Evolutionary conservation across 2,797 vertebrate genomes (phyloP).

Genomic region (Cyprinella venusta): DNA sequence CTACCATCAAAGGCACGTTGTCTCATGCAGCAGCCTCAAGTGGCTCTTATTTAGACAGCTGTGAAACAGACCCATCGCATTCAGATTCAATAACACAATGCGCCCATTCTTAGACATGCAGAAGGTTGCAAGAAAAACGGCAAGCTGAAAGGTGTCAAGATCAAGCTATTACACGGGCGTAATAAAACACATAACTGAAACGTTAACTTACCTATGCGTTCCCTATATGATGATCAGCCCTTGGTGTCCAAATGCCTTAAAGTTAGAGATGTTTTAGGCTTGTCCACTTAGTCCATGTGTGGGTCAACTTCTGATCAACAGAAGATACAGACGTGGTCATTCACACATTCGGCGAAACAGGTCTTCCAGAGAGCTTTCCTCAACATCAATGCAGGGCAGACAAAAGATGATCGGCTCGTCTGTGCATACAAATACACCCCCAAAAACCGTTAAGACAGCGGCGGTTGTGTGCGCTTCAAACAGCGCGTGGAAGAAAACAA

Average conservation of each 20-base stretch:
- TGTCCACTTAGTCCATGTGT: slow-evolving; percentile 28
- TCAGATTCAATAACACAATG: slow-evolving; percentile 50
- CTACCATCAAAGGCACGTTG: slow-evolving; percentile 21
- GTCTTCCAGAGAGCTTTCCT: slow-evolving; percentile 21
- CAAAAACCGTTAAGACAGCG: slow-evolving; percentile 10
- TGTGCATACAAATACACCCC: background rate
- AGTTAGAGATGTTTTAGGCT: slow-evolving; percentile 16
- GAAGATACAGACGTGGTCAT: background rate
- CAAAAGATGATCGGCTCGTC: slow-evolving; percentile 32
- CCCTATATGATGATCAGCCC: slow-evolving; percentile 11
- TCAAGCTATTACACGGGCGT: background rate
- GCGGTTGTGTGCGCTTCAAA: background rate
- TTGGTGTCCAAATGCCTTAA: slow-evolving; percentile 26
- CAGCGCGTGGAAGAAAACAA: background rate
- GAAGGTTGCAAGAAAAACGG: slow-evolving; percentile 10
- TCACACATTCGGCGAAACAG: slow-evolving; percentile 1
- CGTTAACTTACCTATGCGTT: slow-evolving; percentile 11
- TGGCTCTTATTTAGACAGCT: slow-evolving; percentile 51
- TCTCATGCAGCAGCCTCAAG: slow-evolving; percentile 42
- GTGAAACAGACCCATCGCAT: slow-evolving; percentile 27
- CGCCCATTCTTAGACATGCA: slow-evolving; percentile 37
- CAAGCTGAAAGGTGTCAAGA: background rate
- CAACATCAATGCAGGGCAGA: slow-evolving; percentile 13
- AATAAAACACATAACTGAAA: background rate
- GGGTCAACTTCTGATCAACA: slow-evolving; percentile 5